Percentiles rank a stretch among this genome's conserved stretches.
Evolutionary conservation across 2,888 invertebrate species (phyloP).

Genomic region (Hypolimnas misippus): DNA sequence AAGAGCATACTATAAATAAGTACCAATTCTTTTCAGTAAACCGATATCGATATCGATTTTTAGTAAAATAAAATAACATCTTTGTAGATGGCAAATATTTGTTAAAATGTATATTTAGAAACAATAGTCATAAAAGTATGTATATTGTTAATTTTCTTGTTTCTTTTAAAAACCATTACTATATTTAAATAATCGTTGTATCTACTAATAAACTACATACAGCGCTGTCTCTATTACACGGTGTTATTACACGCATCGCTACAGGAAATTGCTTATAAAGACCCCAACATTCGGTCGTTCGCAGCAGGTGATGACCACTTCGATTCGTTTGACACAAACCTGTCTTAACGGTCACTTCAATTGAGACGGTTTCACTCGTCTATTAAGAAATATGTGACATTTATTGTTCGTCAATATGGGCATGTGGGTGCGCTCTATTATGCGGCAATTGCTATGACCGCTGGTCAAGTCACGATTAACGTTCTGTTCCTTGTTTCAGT

Average conservation of each 20-base stretch:
- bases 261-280: conserved; percentile 40
- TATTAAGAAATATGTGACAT: conserved; percentile 81
- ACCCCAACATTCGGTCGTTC: conserved; percentile 32
- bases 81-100: no score
- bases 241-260: conserved; percentile 9
- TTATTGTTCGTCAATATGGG: conserved; percentile 81
- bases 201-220: conserved; percentile 14
- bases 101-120: no score
- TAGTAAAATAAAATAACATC: no score
- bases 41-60: no score
- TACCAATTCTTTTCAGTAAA: no score
- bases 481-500: conserved; percentile 47
- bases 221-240: conserved; percentile 9
- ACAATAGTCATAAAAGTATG: no score
- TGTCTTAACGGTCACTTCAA: conserved; percentile 46
- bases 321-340: conserved; percentile 42
- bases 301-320: conserved; percentile 39
- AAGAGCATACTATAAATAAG: no score
- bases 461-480: conserved; percentile 48
- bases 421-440: conserved; percentile 74
- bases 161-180: no score
- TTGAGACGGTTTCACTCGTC: conserved; percentile 47
- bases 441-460: conserved; percentile 67
- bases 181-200: no score
- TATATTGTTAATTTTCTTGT: no score